phyloP scores from a whole-genome alignment of 2,888 invertebrate species.

The Rotaria magnacalcarata region DNA sequence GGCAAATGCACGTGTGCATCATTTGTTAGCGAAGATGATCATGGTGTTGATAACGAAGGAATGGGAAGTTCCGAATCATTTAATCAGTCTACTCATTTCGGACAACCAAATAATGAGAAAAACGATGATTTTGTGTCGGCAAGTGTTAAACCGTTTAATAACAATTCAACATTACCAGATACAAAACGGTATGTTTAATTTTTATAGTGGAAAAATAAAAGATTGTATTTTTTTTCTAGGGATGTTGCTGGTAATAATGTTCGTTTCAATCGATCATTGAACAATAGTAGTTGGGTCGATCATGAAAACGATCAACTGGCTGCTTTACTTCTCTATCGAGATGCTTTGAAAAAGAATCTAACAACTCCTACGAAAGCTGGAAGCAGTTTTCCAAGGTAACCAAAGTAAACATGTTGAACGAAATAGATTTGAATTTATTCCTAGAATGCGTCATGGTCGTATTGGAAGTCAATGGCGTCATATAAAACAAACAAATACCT shows the following conservation, averaged over 20 bases:
- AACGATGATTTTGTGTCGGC: no score
- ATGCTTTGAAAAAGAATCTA: background rate
- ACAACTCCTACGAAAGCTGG: background rate
- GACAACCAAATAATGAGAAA: no score
- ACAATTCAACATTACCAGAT: no score
- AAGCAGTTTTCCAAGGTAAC: background rate
- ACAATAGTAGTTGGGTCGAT: background rate
- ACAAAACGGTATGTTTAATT: no score
- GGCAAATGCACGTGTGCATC: no score
- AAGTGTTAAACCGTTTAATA: no score
- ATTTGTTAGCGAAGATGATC: no score
- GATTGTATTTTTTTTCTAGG: background rate
- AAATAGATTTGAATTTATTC: background rate
- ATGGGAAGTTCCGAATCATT: no score
- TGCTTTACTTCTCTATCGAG: background rate
- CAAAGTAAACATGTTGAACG: background rate
- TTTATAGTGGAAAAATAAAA: no score
- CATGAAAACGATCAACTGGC: background rate
- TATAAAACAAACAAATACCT: constrained; percentile 7
- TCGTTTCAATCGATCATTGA: background rate
- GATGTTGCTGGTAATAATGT: constrained; percentile 2
- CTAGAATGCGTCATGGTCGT: constrained; percentile 13
- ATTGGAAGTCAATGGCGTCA: constrained; percentile 13
- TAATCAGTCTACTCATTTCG: no score
- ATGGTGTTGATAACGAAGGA: no score